Conservation (phyloP, 2,888 invertebrate genomes). For the Drosophila rubida region DNA sequence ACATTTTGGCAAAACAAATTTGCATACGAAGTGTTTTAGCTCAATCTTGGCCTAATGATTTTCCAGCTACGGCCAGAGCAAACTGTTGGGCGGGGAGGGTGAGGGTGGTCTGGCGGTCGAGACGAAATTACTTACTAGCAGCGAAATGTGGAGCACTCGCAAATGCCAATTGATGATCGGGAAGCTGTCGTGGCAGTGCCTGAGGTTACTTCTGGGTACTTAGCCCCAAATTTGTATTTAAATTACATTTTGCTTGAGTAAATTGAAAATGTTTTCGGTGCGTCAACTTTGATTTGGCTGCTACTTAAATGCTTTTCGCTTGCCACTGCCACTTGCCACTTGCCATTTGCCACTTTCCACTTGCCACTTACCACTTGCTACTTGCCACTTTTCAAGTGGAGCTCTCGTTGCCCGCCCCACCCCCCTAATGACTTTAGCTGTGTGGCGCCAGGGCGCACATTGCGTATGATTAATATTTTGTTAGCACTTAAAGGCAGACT, state of each 20-base stretch:
- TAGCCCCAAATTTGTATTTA: conserved; percentile 53
- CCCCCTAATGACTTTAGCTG: conserved; percentile 36
- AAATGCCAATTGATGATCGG: conserved; percentile 54
- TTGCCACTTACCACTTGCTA: conserved; percentile 16
- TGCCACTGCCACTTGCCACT: conserved; percentile 12
- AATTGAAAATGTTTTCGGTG: conserved; percentile 58
- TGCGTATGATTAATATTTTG: conserved; percentile 76
- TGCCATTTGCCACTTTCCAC: conserved; percentile 11
- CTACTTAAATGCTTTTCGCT: conserved; percentile 51
- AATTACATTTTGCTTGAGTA: conserved; percentile 60
- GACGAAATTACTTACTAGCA: conserved; percentile 41
- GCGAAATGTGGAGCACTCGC: conserved; percentile 44
- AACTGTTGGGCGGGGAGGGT: no score
- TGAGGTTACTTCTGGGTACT: conserved; percentile 34
- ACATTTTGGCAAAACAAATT: conserved; percentile 67
- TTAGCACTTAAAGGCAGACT: conserved; percentile 44
- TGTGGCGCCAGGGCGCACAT: conserved; percentile 33
- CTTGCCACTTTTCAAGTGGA: background rate
- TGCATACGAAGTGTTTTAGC: conserved; percentile 69
- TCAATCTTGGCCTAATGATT: conserved; percentile 71
- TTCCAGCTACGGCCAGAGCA: conserved; percentile 43
- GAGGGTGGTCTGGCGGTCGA: background rate
- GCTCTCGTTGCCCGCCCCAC: conserved; percentile 8
- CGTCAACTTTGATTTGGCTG: conserved; percentile 52
- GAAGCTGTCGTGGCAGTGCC: conserved; percentile 6